phyloP scores from a whole-genome alignment of 2,113 vertebrate species.

The Pelodiscus sinensis region DNA sequence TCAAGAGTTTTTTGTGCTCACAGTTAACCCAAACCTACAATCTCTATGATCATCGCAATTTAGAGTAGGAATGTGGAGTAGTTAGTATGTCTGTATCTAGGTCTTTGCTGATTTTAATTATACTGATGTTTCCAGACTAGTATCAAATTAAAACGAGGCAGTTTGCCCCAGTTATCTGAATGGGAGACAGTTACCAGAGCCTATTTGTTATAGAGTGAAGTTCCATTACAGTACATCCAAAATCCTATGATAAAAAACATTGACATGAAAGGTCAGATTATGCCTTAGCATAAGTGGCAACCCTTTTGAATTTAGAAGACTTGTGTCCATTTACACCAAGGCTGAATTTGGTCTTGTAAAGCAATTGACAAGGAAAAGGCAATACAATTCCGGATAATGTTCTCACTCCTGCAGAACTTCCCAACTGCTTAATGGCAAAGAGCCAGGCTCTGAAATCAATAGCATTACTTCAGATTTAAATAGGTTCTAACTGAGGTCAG shows the following conservation, averaged over 20 bases:
- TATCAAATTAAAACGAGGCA: rapidly evolving
- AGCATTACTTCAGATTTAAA: background rate
- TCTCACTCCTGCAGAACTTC: background rate
- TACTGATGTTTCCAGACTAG: background rate
- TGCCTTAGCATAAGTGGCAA: background rate
- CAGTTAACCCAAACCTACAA: rapidly evolving
- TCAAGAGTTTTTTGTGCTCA: background rate
- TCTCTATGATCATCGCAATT: background rate
- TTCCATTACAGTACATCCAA: background rate
- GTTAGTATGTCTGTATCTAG: background rate
- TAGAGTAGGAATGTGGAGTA: background rate
- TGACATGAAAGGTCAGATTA: background rate
- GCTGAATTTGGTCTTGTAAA: background rate
- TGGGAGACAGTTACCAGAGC: background rate
- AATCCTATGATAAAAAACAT: background rate
- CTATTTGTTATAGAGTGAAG: background rate
- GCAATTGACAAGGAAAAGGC: background rate
- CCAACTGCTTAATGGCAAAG: background rate
- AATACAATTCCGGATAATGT: background rate
- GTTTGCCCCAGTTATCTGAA: background rate
- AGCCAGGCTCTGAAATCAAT: background rate
- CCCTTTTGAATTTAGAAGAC: background rate
- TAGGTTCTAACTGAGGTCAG: background rate
- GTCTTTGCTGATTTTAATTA: background rate
- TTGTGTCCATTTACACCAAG: background rate